Conservation (phyloP, 64 coral and sea anemone genomes). For the Porites lutea region DNA sequence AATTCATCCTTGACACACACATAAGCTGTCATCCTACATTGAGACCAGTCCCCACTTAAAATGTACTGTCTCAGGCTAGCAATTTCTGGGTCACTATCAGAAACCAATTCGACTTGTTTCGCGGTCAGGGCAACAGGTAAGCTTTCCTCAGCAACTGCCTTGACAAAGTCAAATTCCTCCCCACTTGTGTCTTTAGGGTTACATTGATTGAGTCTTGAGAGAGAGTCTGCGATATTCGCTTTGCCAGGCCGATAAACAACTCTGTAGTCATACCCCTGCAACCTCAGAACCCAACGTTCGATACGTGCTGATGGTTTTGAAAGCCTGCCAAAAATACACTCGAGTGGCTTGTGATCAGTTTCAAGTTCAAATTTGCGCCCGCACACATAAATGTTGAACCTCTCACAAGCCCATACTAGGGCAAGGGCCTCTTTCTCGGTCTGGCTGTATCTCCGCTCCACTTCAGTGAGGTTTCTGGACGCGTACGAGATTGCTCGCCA, state of each 20-base stretch:
- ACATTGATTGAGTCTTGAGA: not conserved
- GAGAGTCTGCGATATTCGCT: not conserved
- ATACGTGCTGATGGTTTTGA: slow-evolving; percentile 24
- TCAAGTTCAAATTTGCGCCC: not conserved
- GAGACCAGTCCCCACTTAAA: slow-evolving; percentile 34
- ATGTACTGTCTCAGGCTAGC: slow-evolving; percentile 25
- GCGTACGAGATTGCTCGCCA: no score
- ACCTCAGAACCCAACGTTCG: slow-evolving; percentile 52
- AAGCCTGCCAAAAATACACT: slow-evolving; percentile 52
- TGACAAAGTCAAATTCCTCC: slow-evolving; percentile 20
- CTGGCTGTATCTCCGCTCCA: no score
- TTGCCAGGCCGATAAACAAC: not conserved
- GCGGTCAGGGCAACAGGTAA: not conserved
- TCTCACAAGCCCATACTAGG: no score
- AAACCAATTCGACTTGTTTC: slow-evolving; percentile 27
- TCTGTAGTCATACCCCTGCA: not conserved
- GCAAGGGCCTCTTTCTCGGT: no score
- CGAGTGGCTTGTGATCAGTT: slow-evolving; percentile 68
- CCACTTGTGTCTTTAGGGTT: slow-evolving; percentile 29
- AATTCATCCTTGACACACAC: slow-evolving; percentile 13
- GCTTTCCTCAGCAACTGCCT: no score
- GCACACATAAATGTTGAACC: no score
- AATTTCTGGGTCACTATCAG: slow-evolving; percentile 34
- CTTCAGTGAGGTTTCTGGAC: no score
- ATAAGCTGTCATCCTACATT: slow-evolving; percentile 26